Conservation (phyloP, 1,140 invertebrate species). For the Grapholita molesta region DNA sequence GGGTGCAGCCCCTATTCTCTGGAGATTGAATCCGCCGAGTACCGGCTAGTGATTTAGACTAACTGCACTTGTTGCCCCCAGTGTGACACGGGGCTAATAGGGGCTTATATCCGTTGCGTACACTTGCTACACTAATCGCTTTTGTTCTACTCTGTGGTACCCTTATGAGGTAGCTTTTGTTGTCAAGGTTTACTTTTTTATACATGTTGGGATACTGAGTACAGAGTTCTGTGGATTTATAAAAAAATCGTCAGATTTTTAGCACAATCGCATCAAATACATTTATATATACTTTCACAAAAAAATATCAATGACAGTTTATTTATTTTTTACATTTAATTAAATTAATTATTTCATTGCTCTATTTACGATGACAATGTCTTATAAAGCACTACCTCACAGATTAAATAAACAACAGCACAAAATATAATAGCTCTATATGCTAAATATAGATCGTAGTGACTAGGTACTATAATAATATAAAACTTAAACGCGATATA, state of each 20-base stretch:
- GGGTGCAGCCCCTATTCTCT: constrained; percentile 37
- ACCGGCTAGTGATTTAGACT: constrained; percentile 63
- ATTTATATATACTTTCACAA: constrained; percentile 21
- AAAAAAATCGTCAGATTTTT: no score
- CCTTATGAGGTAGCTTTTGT: background rate
- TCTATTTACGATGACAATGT: background rate
- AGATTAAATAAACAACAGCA: constrained; percentile 18
- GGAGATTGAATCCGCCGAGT: constrained; percentile 50
- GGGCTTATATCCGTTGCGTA: constrained; percentile 45
- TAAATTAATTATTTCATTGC: no score
- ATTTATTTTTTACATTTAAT: background rate
- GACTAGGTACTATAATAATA: background rate
- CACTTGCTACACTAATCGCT: constrained; percentile 29
- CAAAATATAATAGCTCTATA: constrained; percentile 29
- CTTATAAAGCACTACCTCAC: constrained; percentile 23
- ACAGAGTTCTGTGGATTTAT: no score
- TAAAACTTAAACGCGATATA: constrained; percentile 17
- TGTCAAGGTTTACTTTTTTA: constrained; percentile 21
- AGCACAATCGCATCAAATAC: no score
- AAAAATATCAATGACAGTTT: background rate
- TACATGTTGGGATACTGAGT: no score
- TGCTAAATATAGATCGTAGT: constrained; percentile 9
- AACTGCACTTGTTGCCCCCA: constrained; percentile 66
- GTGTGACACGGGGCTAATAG: constrained; percentile 59
- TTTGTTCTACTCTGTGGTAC: background rate